These are phyloP conservation scores for Drosophila athabasca DNA, from an alignment of 1,140 invertebrate genomes.

Conservation along the genomic window DNA sequence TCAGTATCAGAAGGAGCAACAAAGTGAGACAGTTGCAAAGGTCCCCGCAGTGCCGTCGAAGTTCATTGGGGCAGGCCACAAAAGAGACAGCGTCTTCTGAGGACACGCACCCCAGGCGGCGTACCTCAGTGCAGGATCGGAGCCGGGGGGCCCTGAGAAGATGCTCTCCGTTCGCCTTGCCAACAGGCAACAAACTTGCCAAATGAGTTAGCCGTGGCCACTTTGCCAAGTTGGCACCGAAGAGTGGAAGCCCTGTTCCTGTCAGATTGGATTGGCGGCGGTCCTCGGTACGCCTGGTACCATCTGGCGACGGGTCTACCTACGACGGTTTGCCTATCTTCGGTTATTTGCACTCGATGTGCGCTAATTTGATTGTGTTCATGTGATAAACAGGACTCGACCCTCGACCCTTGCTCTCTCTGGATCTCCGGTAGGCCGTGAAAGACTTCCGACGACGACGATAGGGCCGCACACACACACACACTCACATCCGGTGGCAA, in stretches of 20 bases:
- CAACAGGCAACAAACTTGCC: constrained; percentile 35
- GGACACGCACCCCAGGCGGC: constrained; percentile 14
- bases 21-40: constrained; percentile 60
- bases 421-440: background rate
- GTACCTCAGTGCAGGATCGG: constrained; percentile 6
- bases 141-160: background rate
- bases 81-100: constrained; percentile 17
- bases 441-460: constrained; percentile 42
- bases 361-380: constrained; percentile 82
- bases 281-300: constrained; percentile 6
- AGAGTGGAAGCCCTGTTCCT: background rate
- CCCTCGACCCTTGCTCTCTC: constrained; percentile 22
- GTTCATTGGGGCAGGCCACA: constrained; percentile 34
- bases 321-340: constrained; percentile 71
- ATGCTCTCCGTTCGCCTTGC: constrained; percentile 14
- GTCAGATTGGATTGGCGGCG: constrained; percentile 5
- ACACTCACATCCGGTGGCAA: constrained; percentile 64
- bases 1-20: constrained; percentile 36
- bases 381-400: constrained; percentile 70
- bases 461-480: constrained; percentile 58
- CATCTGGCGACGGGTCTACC: constrained; percentile 47
- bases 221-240: constrained; percentile 4
- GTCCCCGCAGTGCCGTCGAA: constrained; percentile 28
- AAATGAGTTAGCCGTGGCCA: constrained; percentile 18
- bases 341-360: constrained; percentile 78